Conservation (phyloP, 2,797 vertebrate species). For the Diglossa cyanea region DNA sequence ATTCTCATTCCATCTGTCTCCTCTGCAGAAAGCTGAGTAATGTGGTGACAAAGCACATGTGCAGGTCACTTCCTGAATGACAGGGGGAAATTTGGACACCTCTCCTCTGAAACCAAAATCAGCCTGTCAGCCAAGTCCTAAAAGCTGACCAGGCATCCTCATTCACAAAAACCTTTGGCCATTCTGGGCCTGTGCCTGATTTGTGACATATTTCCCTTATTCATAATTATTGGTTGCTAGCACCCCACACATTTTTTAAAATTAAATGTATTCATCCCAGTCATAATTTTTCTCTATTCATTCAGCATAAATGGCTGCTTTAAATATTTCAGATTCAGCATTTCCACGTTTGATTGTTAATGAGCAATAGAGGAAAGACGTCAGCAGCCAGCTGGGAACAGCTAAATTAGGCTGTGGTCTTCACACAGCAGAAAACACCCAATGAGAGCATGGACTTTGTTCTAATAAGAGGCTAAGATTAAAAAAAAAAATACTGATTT, state of each 20-base stretch:
- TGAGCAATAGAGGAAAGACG: neutral
- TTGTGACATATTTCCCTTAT: neutral
- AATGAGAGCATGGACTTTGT: neutral
- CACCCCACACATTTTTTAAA: neutral
- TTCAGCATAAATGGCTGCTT: neutral
- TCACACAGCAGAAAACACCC: neutral
- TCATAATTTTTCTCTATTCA: neutral
- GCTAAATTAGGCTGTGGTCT: neutral
- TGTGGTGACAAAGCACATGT: neutral
- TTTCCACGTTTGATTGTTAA: neutral
- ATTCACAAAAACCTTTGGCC: neutral
- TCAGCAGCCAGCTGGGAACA: neutral
- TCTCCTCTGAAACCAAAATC: neutral
- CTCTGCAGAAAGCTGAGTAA: conserved; percentile 16
- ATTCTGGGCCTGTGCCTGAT: neutral
- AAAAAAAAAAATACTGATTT: neutral
- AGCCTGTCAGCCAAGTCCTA: neutral
- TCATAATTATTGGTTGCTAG: neutral
- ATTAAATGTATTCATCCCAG: neutral
- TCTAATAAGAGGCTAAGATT: neutral
- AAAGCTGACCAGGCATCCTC: neutral
- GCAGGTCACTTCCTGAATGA: neutral
- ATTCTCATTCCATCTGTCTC: neutral
- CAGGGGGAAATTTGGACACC: neutral
- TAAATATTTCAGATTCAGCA: conserved; percentile 5